Evolutionary conservation across 2,888 invertebrate genomes (phyloP), one percentile per base, ranked within the genome.

Genomic region (Heterodera filipjevi): DNA sequence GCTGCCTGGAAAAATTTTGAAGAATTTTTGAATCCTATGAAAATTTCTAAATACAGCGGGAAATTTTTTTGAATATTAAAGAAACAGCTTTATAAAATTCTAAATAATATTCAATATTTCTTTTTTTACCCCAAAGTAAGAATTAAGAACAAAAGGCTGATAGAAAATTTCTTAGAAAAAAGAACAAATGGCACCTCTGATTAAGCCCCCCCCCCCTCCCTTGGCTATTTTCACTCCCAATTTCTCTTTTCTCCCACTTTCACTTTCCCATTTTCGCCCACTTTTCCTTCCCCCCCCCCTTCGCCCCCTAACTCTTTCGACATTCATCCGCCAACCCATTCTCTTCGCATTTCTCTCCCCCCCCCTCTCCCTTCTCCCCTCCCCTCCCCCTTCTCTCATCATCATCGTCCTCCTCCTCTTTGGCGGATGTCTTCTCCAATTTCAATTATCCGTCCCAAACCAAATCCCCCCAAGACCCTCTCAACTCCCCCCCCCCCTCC

Each of bases 361-460:
- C 8, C 3, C 49, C 19, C 8, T 49, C 49, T 49, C 59, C 59
- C 27, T 22, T 16, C 49, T 5, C 22, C n/a, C 2, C n/a, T 3
- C 59, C 59, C 59, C 59, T 12, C n/a, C 59, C n/a, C 10, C 59
- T 22, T n/a, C n/a, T 22, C 59, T n/a, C 22, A 16, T 22, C 59
- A 2, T 27, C 59, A n/a, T 59, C 59, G 27, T 59, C 59, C 2
- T 59, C 59, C 3, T 27, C 59, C 1, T 59, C 59, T 59, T 59
- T 27, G n/a, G 5, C 27, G 59, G 27, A 59, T 59, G 59, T 59
- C 59, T 59, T 59, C 59, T 59, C 59, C 59, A 59, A 59, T 59
- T 59, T 59, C 59, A 59, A 59, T 59, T 59, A 59, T 59, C 59
- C 59, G n/a, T 59, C 59, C 59, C 59, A 59, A 59, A 59, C 59